These are phyloP conservation scores for human (Homo sapiens) DNA, from an alignment of 2,113 vertebrate species.

Conservation along the genomic window DNA sequence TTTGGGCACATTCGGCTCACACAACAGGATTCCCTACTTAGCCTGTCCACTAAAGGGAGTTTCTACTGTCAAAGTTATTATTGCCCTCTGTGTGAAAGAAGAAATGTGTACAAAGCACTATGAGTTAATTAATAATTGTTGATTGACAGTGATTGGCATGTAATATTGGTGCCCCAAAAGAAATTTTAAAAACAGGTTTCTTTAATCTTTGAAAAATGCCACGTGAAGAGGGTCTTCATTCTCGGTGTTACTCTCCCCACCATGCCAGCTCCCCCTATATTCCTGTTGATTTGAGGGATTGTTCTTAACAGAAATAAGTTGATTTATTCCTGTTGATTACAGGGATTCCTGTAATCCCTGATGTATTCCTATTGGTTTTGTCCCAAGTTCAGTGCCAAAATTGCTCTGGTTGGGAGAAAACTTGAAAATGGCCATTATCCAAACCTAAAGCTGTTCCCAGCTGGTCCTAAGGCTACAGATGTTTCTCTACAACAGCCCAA, in stretches of 20 bases:
- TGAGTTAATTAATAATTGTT: background rate
- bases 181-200: background rate
- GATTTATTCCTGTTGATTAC: too few species aligned
- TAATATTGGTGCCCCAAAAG: too few species aligned
- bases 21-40: background rate
- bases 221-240: background rate
- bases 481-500: background rate
- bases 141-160: background rate
- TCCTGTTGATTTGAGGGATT: background rate
- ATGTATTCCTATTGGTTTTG: background rate
- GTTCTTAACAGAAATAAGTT: too few species aligned
- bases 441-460: slow-evolving; percentile 40
- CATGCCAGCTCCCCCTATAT: background rate
- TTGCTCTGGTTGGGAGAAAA: background rate
- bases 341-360: too few species aligned
- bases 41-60: background rate
- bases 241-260: too few species aligned
- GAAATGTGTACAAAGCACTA: background rate
- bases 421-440: slow-evolving; percentile 3
- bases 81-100: background rate
- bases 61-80: background rate
- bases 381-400: background rate
- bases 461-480: slow-evolving; percentile 8
- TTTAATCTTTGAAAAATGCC: background rate
- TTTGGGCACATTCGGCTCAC: background rate